Conservation (phyloP, 2,888 invertebrate genomes). For the Tigriopus californicus region DNA sequence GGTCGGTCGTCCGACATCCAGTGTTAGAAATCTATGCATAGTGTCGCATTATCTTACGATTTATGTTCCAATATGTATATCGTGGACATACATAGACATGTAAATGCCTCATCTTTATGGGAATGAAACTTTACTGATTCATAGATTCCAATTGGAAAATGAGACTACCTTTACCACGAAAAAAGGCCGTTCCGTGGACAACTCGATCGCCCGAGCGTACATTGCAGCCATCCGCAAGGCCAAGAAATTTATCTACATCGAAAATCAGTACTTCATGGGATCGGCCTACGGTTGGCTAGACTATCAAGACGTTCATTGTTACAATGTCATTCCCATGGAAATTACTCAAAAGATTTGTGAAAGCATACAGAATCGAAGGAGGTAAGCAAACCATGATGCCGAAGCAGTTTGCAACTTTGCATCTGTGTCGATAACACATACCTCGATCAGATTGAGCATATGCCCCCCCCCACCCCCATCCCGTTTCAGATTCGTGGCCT, state of each 20-base stretch:
- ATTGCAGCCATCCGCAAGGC: conserved; percentile 18
- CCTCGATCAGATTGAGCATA: not conserved
- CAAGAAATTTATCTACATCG: conserved; percentile 18
- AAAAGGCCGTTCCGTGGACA: conserved; percentile 19
- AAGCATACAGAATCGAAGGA: conserved; percentile 17
- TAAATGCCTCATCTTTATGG: too few relatives aligned
- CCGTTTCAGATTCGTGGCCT: conserved; percentile 17
- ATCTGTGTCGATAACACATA: too few relatives aligned
- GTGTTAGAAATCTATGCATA: too few relatives aligned
- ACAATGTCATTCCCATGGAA: conserved; percentile 19
- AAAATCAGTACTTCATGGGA: conserved; percentile 20
- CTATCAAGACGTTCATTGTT: conserved; percentile 19
- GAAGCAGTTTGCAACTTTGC: too few relatives aligned
- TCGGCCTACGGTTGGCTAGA: conserved; percentile 19
- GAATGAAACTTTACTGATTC: too few relatives aligned
- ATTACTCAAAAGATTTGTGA: conserved; percentile 19
- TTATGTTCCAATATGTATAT: too few relatives aligned
- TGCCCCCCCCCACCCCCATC: too few relatives aligned
- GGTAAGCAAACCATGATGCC: not conserved
- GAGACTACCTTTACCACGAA: conserved; percentile 18
- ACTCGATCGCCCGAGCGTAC: conserved; percentile 19
- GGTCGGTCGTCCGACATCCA: too few relatives aligned
- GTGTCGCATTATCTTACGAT: too few relatives aligned
- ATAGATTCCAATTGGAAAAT: conserved; percentile 17
- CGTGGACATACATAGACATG: too few relatives aligned